phyloP scores from a whole-genome alignment of 2,888 invertebrate species.

The Drosophila helvetica region DNA sequence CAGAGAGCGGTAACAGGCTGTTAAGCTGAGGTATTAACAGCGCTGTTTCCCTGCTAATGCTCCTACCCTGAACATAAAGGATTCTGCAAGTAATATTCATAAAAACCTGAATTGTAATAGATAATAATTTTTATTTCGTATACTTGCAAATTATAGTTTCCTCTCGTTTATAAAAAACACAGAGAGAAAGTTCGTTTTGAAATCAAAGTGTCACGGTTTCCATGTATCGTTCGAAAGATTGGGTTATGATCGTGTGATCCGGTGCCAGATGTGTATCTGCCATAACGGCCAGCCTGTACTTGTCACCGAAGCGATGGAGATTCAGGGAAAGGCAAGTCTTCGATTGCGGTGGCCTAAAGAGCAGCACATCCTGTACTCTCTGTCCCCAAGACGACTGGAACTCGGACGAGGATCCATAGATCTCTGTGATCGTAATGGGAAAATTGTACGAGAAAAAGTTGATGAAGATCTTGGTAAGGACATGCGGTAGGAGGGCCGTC shows the following conservation, averaged over 20 bases:
- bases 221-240: constrained; percentile 81
- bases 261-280: constrained; percentile 83
- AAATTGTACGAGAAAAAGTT: constrained; percentile 83
- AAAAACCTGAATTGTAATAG: too few species aligned
- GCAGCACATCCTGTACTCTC: constrained; percentile 80
- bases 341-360: constrained; percentile 83
- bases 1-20: too few species aligned
- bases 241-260: constrained; percentile 80
- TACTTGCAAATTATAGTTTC: neutral
- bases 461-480: constrained; percentile 82
- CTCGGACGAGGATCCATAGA: constrained; percentile 79
- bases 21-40: too few species aligned
- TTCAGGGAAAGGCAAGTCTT: constrained; percentile 83
- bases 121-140: constrained; percentile 36
- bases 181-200: neutral
- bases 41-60: too few species aligned
- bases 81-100: too few species aligned
- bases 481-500: constrained; percentile 80
- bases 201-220: constrained; percentile 66
- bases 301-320: constrained; percentile 82
- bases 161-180: neutral
- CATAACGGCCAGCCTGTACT: constrained; percentile 82
- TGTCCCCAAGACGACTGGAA: constrained; percentile 82
- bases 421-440: constrained; percentile 83
- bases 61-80: too few species aligned